These are phyloP conservation scores for Camelus dromedarius DNA, from an alignment of 2,113 vertebrate genomes.

Conservation along the genomic window DNA sequence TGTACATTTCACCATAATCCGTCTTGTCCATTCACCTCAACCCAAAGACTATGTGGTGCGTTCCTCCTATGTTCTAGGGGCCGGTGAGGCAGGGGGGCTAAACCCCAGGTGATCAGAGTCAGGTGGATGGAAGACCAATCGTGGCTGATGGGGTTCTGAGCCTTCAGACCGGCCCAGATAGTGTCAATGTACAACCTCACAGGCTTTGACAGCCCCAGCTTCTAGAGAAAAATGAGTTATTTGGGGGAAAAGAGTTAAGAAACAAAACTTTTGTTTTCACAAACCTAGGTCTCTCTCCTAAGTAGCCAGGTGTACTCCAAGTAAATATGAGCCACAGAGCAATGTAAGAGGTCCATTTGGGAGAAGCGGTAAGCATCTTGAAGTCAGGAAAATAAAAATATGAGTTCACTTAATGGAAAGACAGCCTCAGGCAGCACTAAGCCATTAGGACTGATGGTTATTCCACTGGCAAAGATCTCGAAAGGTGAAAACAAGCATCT, in stretches of 20 bases:
- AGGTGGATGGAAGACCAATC: not conserved
- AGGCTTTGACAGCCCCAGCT: not conserved
- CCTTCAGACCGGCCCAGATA: not conserved
- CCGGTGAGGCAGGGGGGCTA: not conserved
- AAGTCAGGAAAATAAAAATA: slow-evolving; percentile 52
- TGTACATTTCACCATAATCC: not conserved
- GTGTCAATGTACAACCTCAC: not conserved
- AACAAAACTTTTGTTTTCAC: slow-evolving; percentile 2
- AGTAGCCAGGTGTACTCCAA: not conserved
- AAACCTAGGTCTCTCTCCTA: not conserved
- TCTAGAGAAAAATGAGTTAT: not conserved
- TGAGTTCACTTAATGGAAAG: not conserved
- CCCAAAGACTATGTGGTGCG: not conserved
- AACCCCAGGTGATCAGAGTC: not conserved
- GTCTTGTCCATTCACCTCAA: not conserved
- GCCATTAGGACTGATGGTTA: not conserved
- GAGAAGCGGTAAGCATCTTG: not conserved
- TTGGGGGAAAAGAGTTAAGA: not conserved
- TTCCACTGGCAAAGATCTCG: not conserved
- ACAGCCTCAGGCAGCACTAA: not conserved
- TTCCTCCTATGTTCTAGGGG: not conserved
- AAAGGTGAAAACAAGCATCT: not conserved
- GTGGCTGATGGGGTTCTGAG: not conserved
- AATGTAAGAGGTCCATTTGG: not conserved
- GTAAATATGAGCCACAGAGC: not conserved